A percentile compares a stretch with the other conserved stretches of the same genome.
These are phyloP conservation scores for Porites rus DNA, from an alignment of 92 coral and sea anemone species.

Conservation along the genomic window DNA sequence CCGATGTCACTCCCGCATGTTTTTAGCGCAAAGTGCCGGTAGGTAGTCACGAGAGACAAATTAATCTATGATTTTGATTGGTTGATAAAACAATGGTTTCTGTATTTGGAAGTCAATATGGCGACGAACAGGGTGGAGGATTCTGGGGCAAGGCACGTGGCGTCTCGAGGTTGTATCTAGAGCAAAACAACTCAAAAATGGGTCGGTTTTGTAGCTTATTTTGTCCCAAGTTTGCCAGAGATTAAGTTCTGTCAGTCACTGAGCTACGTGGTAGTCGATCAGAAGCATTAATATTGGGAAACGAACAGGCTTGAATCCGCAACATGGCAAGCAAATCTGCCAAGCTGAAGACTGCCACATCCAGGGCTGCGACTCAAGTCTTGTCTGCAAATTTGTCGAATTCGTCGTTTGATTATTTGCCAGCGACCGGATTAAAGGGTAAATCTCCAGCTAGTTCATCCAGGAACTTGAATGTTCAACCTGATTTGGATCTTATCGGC, in stretches of 20 bases:
- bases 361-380: conserved; percentile 28
- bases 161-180: conserved; percentile 10
- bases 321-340: conserved; percentile 40
- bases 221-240: background rate
- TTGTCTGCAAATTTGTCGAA: conserved; percentile 43
- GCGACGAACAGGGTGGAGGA: conserved; percentile 88
- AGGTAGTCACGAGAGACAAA: background rate
- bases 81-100: conserved; percentile 59
- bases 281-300: background rate
- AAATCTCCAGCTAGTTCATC: conserved; percentile 48
- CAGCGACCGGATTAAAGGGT: conserved; percentile 45
- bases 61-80: conserved; percentile 39
- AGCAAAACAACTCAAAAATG: conserved; percentile 36
- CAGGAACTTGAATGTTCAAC: conserved; percentile 42
- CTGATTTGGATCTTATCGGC: conserved; percentile 84
- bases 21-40: too few species aligned
- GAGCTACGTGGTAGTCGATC: conserved; percentile 7
- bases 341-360: conserved; percentile 18
- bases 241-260: background rate
- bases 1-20: too few species aligned
- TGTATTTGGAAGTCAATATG: conserved; percentile 48
- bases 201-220: conserved; percentile 15
- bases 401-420: conserved; percentile 25
- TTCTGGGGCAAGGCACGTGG: conserved; percentile 97
- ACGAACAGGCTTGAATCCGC: conserved; percentile 4